Evolutionary conservation across 2,888 invertebrate genomes (phyloP).

Genomic region (Lasioglossum figueresi): DNA sequence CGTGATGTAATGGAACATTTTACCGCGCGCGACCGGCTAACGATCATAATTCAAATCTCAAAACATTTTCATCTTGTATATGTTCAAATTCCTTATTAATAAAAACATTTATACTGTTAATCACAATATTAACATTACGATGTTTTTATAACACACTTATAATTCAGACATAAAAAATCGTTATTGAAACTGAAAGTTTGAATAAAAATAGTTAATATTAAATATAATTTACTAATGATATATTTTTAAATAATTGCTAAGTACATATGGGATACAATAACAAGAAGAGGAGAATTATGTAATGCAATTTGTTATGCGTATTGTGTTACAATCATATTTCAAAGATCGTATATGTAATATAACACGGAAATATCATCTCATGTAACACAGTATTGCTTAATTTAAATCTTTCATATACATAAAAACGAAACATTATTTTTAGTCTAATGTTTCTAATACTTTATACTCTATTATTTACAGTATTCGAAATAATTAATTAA

Average conservation of each 20-base stretch:
- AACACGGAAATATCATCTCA: neutral
- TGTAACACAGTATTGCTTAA: neutral
- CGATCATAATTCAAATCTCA: conserved; percentile 39
- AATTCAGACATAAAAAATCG: too few species aligned
- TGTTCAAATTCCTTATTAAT: neutral
- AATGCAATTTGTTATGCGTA: conserved; percentile 5
- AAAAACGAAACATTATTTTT: neutral
- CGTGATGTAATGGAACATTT: conserved; percentile 65
- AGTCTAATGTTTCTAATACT: neutral
- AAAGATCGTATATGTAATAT: neutral
- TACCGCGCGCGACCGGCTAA: conserved; percentile 49
- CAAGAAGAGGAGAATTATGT: neutral
- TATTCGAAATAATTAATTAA: neutral
- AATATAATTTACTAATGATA: too few species aligned
- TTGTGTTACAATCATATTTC: neutral
- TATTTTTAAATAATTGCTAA: too few species aligned
- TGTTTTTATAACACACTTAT: neutral
- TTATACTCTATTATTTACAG: neutral
- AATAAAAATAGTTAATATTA: too few species aligned
- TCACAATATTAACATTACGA: neutral
- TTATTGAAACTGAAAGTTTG: too few species aligned
- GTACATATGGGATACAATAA: neutral
- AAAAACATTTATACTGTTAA: too few species aligned
- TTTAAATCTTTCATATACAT: neutral
- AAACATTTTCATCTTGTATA: neutral